These are phyloP conservation scores for Aproaerema taeniolella DNA, from an alignment of 2,888 invertebrate species.

Conservation along the genomic window DNA sequence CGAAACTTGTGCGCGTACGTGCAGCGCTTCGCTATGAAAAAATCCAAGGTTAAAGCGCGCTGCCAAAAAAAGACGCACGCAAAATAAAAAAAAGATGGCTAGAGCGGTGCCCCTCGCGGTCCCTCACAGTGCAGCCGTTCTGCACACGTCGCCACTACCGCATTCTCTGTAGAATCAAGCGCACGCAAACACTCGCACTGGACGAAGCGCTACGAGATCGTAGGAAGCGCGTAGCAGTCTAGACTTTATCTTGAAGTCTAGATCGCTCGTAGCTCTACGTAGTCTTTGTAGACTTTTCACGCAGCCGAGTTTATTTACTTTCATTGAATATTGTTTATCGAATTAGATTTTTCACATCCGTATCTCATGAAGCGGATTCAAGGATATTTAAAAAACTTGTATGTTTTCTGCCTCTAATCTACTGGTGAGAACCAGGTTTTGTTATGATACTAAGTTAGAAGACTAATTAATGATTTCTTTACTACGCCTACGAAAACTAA, in stretches of 20 bases:
- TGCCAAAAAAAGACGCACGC: slow-evolving; percentile 78
- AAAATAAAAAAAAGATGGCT: slow-evolving; percentile 72
- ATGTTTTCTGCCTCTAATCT: no score
- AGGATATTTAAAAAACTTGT: no score
- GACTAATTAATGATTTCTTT: no score
- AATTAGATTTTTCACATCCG: no score
- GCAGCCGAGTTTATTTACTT: no score
- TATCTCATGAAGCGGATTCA: no score
- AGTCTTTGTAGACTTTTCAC: no score
- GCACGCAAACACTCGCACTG: slow-evolving; percentile 4
- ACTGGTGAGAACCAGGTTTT: no score
- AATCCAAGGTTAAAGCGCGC: slow-evolving; percentile 75
- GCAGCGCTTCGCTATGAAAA: slow-evolving; percentile 74
- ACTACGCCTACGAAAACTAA: no score
- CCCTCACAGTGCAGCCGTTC: slow-evolving; percentile 60
- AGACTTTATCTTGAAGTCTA: slow-evolving; percentile 2
- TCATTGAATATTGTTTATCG: no score
- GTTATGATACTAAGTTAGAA: no score
- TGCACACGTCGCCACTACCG: slow-evolving; percentile 49
- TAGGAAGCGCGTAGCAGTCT: slow-evolving; percentile 10
- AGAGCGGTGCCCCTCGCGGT: slow-evolving; percentile 65
- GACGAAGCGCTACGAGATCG: slow-evolving; percentile 7
- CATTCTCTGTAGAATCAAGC: slow-evolving; percentile 26
- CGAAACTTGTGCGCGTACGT: slow-evolving; percentile 73
- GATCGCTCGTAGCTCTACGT: slow-evolving; percentile 2